These are phyloP conservation scores for Poeciliopsis paucimaculata DNA, from an alignment of 2,797 vertebrate genomes.

Conservation along the genomic window DNA sequence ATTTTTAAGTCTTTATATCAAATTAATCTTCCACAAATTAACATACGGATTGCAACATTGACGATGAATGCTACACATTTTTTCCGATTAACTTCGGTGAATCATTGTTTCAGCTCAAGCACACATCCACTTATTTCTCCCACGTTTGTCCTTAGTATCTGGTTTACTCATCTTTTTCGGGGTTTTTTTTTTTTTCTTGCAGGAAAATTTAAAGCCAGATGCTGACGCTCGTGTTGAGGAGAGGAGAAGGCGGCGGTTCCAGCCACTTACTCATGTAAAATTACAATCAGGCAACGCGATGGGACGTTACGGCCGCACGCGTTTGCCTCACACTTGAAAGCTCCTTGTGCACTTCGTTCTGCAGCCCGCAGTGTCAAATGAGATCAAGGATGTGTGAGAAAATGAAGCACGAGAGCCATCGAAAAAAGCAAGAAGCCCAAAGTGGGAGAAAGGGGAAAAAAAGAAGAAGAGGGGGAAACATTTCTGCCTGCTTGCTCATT, in stretches of 20 bases:
- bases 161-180: slow-evolving; percentile 54
- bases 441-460: neutral
- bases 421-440: slow-evolving; percentile 58
- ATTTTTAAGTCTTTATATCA: neutral
- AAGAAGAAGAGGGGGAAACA: slow-evolving; percentile 9
- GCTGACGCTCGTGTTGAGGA: slow-evolving; percentile 55
- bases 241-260: slow-evolving; percentile 49
- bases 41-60: neutral
- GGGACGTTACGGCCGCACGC: slow-evolving; percentile 69
- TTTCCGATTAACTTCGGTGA: slow-evolving; percentile 32
- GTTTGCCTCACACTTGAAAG: slow-evolving; percentile 65
- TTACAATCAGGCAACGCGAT: slow-evolving; percentile 67
- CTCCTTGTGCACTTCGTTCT: slow-evolving; percentile 49
- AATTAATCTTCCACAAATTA: neutral
- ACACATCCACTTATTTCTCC: slow-evolving; percentile 28
- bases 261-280: slow-evolving; percentile 74
- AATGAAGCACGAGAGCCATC: slow-evolving; percentile 52
- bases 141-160: slow-evolving; percentile 33
- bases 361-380: slow-evolving; percentile 65
- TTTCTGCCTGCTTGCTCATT: slow-evolving; percentile 64
- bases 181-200: slow-evolving; percentile 15
- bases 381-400: slow-evolving; percentile 64
- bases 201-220: slow-evolving; percentile 45
- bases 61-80: neutral
- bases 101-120: slow-evolving; percentile 34